These are phyloP conservation scores for Cairina moschata DNA, from an alignment of 2,113 vertebrate species.

Conservation along the genomic window DNA sequence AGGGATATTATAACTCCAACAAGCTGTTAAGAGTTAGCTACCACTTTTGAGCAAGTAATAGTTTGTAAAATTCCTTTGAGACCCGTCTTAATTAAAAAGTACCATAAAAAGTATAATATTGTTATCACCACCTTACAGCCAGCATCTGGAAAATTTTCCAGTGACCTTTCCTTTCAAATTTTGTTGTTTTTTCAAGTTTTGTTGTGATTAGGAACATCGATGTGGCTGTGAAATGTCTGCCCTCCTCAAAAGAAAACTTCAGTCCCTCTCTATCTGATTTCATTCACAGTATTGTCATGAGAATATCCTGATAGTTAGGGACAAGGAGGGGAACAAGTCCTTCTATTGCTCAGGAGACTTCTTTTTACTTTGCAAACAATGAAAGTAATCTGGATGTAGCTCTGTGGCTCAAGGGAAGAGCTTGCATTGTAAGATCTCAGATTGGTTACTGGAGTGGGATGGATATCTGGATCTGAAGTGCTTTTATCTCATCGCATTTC, in stretches of 20 bases:
- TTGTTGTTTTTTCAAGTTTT: too few species aligned
- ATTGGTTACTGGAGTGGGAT: background rate
- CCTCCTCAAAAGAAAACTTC: background rate
- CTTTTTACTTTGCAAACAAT: background rate
- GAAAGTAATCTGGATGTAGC: background rate
- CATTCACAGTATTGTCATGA: background rate
- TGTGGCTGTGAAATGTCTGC: background rate
- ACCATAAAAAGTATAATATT: background rate
- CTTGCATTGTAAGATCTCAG: background rate
- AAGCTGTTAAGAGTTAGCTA: background rate
- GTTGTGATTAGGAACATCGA: background rate
- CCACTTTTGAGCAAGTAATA: background rate
- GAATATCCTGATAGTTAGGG: background rate
- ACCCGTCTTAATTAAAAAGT: slow-evolving; percentile 28
- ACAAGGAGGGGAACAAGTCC: background rate
- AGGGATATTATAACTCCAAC: background rate
- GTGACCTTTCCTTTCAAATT: background rate
- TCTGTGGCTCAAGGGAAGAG: background rate
- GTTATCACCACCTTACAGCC: background rate
- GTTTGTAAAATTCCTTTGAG: background rate
- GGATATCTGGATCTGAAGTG: background rate
- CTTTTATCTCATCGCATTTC: background rate
- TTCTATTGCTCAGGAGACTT: background rate
- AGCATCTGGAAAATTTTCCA: background rate
- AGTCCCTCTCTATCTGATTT: background rate